Evolutionary conservation across 2,888 invertebrate species (phyloP), one percentile per base, ranked within the genome.

Genomic region (Cheilosia variabilis): DNA sequence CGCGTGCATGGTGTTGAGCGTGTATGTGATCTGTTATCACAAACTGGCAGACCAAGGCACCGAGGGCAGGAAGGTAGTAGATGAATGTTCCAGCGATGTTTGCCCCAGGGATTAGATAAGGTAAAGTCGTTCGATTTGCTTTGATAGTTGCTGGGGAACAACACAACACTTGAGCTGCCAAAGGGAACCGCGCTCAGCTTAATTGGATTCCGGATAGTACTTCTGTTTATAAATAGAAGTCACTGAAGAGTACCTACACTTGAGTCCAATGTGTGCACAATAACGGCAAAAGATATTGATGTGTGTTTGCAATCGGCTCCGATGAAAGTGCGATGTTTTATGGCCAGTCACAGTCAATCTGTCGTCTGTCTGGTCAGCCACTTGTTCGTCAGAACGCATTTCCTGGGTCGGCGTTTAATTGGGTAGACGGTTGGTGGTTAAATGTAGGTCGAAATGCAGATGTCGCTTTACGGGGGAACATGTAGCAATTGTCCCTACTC

Each of bases 11-110:
- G 24, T 60, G 50, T 24, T 24, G 19, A 24, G 52, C 50, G 43
- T 27, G 27, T 22, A 2, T 69, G 37, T 69, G 62, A 53, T 17
- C 27, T 55, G 34, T 68, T 77, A 62, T 63, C 69, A 69, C 53
- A 13, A 77, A 24, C 60, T 34, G 52, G 9, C 43, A 52, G 60
- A 45, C 60, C 60, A 66, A 31, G 53, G 17, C 62, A n/a, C 27
- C 22, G 41, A 52, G 27, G 27, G 27, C 9, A 34, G 41, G 22
- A 45, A 31, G 53, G 41, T 27, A 10, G 60, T 31, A 43, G 6
- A 10, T 31, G 31, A 62, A 10, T 55, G 45, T 62, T 63, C n/a
- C 24, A 10, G 17, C n/a, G 19, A 50, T 65, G 31, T 45, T 65
- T 50, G 34, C 50, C 17, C 50, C 24, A 34, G 24, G 34, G 57